Evolutionary conservation across 1,140 invertebrate genomes (phyloP), one percentile per base, ranked within the genome.

Genomic region (Galleria mellonella): DNA sequence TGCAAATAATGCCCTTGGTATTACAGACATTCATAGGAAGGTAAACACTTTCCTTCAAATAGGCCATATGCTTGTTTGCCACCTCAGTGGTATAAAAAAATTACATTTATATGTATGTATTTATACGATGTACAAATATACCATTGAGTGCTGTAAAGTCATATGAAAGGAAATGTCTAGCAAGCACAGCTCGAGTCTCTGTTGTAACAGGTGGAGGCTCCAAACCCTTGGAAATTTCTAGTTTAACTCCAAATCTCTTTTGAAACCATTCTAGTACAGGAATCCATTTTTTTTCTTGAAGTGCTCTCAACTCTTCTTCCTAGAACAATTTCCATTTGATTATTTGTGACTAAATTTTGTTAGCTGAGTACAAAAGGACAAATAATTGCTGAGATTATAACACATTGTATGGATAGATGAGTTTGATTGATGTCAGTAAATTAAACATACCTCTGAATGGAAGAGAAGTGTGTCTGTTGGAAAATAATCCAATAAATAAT

Each of bases 241-340:
- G 86, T 53, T 91, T 87, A 0, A 96, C 90, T 61, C 90, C 75
- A 86, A 93, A 97, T 54, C 91, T 90, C 64, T 92, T 88, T 82
- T 94, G 91, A 73, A 97, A 95, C 96, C 96, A 98, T 30, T 93
- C 87, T 51, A 98, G 89, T 3, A 98, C 68, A 12, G 97, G 96
- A 71, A 92, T 91, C 97, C 97, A 99, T 72, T 95, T 91, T 66
- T 91, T 75, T 42, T 87, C 67, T 89, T 98, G 96, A 39, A 96
- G 63, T 35, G 90, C 87, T 51, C 89, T 89, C 27, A 98, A 85
- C 53, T 94, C 92, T 50, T 92, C 89, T 51, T 93, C 90, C 92
- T 95, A 52, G 36, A 65, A 55, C 52, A 50, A 42, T 23, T 23
- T 2, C 6, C 6, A 23, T 6, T 3, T 23, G 17, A 23, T 6